Evolutionary conservation across 2,888 invertebrate genomes (phyloP), one percentile per base, ranked within the genome.

Genomic region (Pandemis corylana): DNA sequence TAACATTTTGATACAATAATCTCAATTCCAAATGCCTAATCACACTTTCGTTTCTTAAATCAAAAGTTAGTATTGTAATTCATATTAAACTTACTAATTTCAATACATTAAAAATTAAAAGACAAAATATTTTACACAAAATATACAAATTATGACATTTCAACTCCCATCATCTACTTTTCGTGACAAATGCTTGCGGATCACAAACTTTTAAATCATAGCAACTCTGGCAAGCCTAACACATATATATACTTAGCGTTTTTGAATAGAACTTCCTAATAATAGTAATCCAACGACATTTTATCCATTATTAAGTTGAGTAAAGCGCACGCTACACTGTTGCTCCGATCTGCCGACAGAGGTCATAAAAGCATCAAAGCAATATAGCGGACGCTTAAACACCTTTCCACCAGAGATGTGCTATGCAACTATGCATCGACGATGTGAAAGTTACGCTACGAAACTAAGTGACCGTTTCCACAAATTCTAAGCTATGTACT

Each of bases 121-220:
- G 15, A 20, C n/a, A n/a, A 56, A 56, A 4, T 20, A 56, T 20
- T 56, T 56, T 20, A 56, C 56, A 56, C 56, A 56, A 56, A 56
- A 15, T 56, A 56, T 56, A 56, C 56, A 56, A 56, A 56, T 56
- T 20, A 56, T 56, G 56, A 56, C 56, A 53, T 5, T 53, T 53
- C 7, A 53, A n/a, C 6, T 53, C 15, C 15, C 53, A 56, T 20
- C 20, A 56, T 56, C 6, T 6, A n/a, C 6, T 5, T 15, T 56
- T 56, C 20, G 7, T 20, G 56, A 56, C 56, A 56, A 53, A 53
- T 53, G 13, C 13, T 49, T 13, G 0, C 5, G 2, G 2, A 53
- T 20, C 20, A 20, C 56, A 56, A 53, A 53, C 4, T 9, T n/a
- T 15, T 9, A 20, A 56, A 56, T 56, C 7, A 56, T 2, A 56